phyloP scores from a whole-genome alignment of 2,113 vertebrate species.

The Peromyscus polionotus region DNA sequence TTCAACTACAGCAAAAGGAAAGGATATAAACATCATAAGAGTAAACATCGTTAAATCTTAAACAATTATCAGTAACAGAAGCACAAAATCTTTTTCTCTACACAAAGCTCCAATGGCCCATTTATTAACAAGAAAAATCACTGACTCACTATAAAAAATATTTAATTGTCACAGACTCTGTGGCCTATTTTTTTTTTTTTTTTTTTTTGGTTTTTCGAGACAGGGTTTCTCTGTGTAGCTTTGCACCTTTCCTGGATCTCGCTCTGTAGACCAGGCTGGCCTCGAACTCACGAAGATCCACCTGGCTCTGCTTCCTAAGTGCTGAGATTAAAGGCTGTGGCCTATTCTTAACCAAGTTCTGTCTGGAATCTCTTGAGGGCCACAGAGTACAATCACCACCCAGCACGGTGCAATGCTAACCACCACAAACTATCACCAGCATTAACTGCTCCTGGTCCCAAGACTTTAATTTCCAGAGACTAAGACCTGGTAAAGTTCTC shows the following conservation, averaged over 20 bases:
- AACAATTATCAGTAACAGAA: slow-evolving; percentile 48
- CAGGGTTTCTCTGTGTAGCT: too few species aligned
- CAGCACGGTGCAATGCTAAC: slow-evolving; percentile 73
- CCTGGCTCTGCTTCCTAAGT: too few species aligned
- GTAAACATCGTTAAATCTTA: slow-evolving; percentile 49
- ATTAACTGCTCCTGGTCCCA: slow-evolving; percentile 82
- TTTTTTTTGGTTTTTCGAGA: too few species aligned
- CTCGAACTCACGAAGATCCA: too few species aligned
- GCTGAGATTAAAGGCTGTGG: too few species aligned
- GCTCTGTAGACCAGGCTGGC: too few species aligned
- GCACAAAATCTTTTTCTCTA: slow-evolving; percentile 25
- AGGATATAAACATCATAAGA: slow-evolving; percentile 32
- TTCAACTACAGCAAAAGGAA: slow-evolving; percentile 27
- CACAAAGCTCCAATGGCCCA: slow-evolving; percentile 46
- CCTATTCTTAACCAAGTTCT: slow-evolving; percentile 66
- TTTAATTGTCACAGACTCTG: slow-evolving; percentile 39
- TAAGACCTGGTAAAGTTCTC: slow-evolving; percentile 73
- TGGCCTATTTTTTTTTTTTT: neutral
- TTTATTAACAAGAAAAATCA: slow-evolving; percentile 36
- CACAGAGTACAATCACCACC: slow-evolving; percentile 69
- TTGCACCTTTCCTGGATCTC: too few species aligned
- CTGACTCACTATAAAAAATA: slow-evolving; percentile 50
- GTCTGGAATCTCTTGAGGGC: slow-evolving; percentile 61
- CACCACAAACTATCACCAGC: slow-evolving; percentile 73
- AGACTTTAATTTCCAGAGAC: slow-evolving; percentile 86